Percentiles rank a stretch among this genome's conserved stretches.
These are phyloP conservation scores for Eupithecia insigniata DNA, from an alignment of 2,888 invertebrate species.

Conservation along the genomic window DNA sequence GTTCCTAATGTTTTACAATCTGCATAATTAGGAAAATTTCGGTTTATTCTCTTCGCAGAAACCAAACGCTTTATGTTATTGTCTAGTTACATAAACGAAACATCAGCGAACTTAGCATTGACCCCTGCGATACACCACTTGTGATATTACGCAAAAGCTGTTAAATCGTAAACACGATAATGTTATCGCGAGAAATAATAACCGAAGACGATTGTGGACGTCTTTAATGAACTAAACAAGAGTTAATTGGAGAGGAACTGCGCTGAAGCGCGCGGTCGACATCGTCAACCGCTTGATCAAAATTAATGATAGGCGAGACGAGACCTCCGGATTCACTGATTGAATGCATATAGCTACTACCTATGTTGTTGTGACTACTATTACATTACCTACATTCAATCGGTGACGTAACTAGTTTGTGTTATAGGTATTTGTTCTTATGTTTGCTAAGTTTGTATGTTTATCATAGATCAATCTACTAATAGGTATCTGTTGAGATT, in stretches of 20 bases:
- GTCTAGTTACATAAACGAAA: conserved; percentile 27
- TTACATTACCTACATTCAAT: no score
- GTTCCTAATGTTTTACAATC: conserved; percentile 16
- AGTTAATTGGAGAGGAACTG: conserved; percentile 37
- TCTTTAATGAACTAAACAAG: conserved; percentile 39
- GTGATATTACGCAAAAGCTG: conserved; percentile 41
- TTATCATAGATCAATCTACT: not conserved
- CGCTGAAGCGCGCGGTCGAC: conserved; percentile 22
- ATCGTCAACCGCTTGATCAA: conserved; percentile 32
- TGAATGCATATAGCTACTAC: conserved; percentile 8
- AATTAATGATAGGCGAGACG: conserved; percentile 22
- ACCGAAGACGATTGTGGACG: conserved; percentile 24
- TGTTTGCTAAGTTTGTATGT: conserved; percentile 1
- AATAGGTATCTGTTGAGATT: not conserved
- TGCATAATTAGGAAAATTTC: not conserved
- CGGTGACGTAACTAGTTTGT: not conserved
- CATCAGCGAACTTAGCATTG: conserved; percentile 42
- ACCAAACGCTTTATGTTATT: not conserved
- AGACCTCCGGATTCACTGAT: conserved; percentile 22
- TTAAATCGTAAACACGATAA: conserved; percentile 49
- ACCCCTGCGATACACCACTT: conserved; percentile 44
- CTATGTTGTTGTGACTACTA: not conserved
- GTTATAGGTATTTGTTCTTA: not conserved
- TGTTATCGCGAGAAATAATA: conserved; percentile 44
- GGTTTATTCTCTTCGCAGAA: not conserved